Base-by-base conservation (phyloP, 2,797 vertebrate genomes). In the Gallinago nigripennis region DNA sequence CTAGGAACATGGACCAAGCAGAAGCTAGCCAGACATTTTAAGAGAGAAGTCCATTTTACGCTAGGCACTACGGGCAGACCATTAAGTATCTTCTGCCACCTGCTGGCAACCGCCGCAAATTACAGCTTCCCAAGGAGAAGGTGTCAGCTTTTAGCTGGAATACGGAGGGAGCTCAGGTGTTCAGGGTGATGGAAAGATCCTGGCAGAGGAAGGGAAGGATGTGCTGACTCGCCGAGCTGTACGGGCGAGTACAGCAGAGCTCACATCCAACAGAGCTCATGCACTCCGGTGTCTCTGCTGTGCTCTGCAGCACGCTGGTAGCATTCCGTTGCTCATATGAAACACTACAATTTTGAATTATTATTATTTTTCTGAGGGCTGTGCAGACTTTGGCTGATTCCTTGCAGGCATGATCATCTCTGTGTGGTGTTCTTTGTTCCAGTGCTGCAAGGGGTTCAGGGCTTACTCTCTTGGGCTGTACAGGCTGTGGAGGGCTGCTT, bases 1-100 rank as follows among this genome's bases (percentile, higher is more conserved):
- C 6, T 5, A 35, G 39, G 33, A 57, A 27, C 15, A 30, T 0
- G 0, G n/a, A 12, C 23, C 65, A 53, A 33, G 30, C 31, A 61
- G 53, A 16, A 48, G 54, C 46, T 27, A 48, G 18, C 53, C 65
- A 84, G 51, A 80, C 25, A 71, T 79, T 66, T 84, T 53, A 48
- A 16, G 23, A 12, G 35, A 5, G 27, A 24, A 66, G 50, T 46
- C 53, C 35, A 21, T 86, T 87, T 71, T 48, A 35, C 16, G 23
- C 8, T 7, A 7, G 20, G 53, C 41, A 8, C n/a, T 13, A 31
- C 20, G 7, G 27, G 58, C 70, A 80, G 25, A 72, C 37, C 30
- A 5, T 31, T 39, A 28, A 73, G 79, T 53, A 17, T 84, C 13
- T 86, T 91, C 1, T 88, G 96, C 90, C 97, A 96, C 56, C 70